These are phyloP conservation scores for Gephyroberyx darwinii DNA, from an alignment of 2,797 vertebrate species.

Conservation along the genomic window DNA sequence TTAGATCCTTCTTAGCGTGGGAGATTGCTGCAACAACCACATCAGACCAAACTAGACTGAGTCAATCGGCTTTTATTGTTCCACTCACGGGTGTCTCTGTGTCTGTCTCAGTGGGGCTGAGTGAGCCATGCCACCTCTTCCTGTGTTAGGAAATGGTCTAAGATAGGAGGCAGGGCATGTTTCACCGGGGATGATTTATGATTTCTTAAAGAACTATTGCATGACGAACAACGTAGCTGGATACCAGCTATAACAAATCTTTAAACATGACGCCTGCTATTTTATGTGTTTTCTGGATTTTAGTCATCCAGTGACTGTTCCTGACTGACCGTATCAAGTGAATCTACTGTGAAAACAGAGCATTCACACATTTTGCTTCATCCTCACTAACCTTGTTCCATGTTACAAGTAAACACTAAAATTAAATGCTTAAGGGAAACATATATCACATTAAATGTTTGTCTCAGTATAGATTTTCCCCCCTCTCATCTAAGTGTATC, in stretches of 20 bases:
- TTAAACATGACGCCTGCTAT: slow-evolving; percentile 37
- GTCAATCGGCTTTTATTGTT: slow-evolving; percentile 51
- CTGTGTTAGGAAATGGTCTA: slow-evolving; percentile 66
- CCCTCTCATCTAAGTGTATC: slow-evolving; percentile 81
- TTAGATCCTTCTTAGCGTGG: not conserved
- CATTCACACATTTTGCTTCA: not conserved
- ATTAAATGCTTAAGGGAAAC: slow-evolving; percentile 14
- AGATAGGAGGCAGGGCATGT: slow-evolving; percentile 51
- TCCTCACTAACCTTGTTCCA: not conserved
- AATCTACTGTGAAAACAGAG: not conserved
- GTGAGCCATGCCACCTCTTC: slow-evolving; percentile 66
- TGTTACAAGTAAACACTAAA: slow-evolving; percentile 49
- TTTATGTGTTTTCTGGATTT: slow-evolving; percentile 37
- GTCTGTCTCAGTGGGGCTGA: slow-evolving; percentile 63
- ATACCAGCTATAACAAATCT: slow-evolving; percentile 43
- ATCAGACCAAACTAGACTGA: slow-evolving; percentile 46
- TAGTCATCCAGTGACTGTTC: slow-evolving; percentile 28
- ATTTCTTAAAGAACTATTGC: slow-evolving; percentile 42
- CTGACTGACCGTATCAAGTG: not conserved
- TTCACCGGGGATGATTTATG: slow-evolving; percentile 63
- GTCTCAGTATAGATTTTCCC: slow-evolving; percentile 74
- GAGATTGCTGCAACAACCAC: not conserved
- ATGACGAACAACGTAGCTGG: slow-evolving; percentile 36
- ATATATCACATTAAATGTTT: slow-evolving; percentile 61
- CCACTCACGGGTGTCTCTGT: slow-evolving; percentile 27